Conservation (phyloP, 2,113 vertebrate genomes). For the Orthonyx spaldingii region DNA sequence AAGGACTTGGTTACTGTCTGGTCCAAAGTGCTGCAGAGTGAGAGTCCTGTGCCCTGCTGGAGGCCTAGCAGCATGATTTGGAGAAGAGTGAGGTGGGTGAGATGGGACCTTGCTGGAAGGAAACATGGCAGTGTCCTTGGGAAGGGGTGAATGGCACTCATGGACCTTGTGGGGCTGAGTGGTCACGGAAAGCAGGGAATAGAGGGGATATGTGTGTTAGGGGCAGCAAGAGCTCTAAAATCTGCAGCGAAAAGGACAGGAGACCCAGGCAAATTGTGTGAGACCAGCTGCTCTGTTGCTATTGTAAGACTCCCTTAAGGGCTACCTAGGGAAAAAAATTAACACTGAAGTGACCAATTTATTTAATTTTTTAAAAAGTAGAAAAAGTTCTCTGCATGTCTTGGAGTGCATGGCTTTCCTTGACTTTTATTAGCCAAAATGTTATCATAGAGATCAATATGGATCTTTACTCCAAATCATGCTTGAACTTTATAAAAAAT, state of each 20-base stretch:
- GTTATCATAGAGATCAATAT: background rate
- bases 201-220: fast-evolving
- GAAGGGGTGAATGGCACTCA: fast-evolving
- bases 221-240: background rate
- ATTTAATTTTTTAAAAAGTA: background rate
- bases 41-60: fast-evolving
- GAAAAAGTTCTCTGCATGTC: background rate
- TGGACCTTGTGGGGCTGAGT: background rate
- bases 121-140: background rate
- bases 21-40: background rate
- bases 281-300: background rate
- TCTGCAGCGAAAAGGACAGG: background rate
- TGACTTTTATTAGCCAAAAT: background rate
- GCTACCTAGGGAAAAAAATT: background rate
- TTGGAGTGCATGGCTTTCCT: background rate
- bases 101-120: fast-evolving
- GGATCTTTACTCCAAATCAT: background rate
- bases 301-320: background rate
- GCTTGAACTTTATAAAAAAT: background rate
- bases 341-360: background rate
- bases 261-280: background rate
- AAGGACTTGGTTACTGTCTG: background rate
- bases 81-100: background rate
- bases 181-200: fast-evolving
- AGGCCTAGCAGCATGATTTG: fast-evolving